Base-by-base conservation (phyloP, 92 coral and sea anemone genomes). In the Zoanthus sociatus region DNA sequence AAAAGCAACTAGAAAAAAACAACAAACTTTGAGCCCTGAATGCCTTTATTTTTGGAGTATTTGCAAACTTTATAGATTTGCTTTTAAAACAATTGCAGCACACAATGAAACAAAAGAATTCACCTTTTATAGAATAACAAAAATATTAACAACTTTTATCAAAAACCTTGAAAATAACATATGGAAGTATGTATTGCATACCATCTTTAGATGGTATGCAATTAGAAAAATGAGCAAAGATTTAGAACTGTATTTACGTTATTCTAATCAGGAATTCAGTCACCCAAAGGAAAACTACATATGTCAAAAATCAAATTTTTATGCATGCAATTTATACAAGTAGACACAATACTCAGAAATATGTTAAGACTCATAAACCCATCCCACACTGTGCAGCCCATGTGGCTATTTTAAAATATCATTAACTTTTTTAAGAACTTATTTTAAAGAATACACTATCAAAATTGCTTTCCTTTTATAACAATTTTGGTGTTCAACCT, bases 301-400 rank as follows among this genome's bases (percentile, higher is more conserved):
- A 33, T 42, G 74, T 69, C 45, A 31, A 69, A 67, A 69, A 69
- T 69, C 10, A 6, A 13, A 6, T 69, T 69, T 33, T 69, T 69
- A 31, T 69, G 74, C 74, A 69, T 63, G 74, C 30, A 18, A 69
- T 32, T 79, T 12, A 63, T 79, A 73, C 42, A 56, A 45, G 47
- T 5, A 11, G 46, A 44, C 16, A n/a, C 50, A 61, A 79, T n/a
- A 63, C 55, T 37, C 60, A 58, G 84, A 56, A 20, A 76, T 51
- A 76, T 51, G 50, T 26, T 46, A 21, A 48, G 26, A 5, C 67
- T 31, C 81, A 51, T 18, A 50, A 53, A 45, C 21, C 61, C 32
- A 44, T 79, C 66, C 66, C 85, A 67, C 56, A 67, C 75, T 81
- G 84, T 79, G 85, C n/a, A 66, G 30, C 21, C 33, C 73, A 33